Base-by-base conservation (phyloP, 1,140 invertebrate species). In the Gonatopus flavifemur region DNA sequence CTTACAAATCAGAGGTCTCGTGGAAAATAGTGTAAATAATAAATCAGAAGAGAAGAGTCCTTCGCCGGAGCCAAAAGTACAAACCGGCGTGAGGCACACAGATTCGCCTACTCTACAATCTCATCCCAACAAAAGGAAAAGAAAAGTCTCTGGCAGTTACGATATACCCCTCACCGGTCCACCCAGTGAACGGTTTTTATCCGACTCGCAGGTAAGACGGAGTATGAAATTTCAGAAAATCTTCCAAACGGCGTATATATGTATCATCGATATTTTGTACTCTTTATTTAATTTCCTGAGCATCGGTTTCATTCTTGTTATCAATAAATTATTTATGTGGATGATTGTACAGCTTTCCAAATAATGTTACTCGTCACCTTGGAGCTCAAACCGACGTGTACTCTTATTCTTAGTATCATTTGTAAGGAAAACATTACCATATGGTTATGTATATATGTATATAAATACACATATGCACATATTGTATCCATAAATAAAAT, bases 1-100 rank as follows among this genome's bases (percentile, higher is more conserved):
- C 61, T 83, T 94, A 75, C 90, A 94, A 82, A 91, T 95, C 61
- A 82, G 91, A 77, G 92, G 91, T 65, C 84, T 95, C 63, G 91
- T 89, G 65, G 90, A 94, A 81, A 88, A 88, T 77, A 88, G 86
- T 81, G 84, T 78, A 68, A 76, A 78, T 67, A 72, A 70, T 51
- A 68, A 74, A 48, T 42, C 61, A 1, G 74, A 72, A 25, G 69
- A 72, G 15, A 72, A 70, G 39, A 74, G 72, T 41, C 70, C 76
- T 5, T 69, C 69, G 20, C 71, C 74, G n/a, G 67, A 76, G 48
- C 72, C 72, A 32, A 69, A 75, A 49, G 51, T 59, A 9, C 70
- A 73, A 49, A 57, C 57, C 43, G 62, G 55, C 40, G 37, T 60
- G 41, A 74, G 69, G 62, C 64, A 69, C 56, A 66, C 62, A 12